Evolutionary conservation across 2,888 invertebrate genomes (phyloP).

Genomic region (Choreutis nemorana): DNA sequence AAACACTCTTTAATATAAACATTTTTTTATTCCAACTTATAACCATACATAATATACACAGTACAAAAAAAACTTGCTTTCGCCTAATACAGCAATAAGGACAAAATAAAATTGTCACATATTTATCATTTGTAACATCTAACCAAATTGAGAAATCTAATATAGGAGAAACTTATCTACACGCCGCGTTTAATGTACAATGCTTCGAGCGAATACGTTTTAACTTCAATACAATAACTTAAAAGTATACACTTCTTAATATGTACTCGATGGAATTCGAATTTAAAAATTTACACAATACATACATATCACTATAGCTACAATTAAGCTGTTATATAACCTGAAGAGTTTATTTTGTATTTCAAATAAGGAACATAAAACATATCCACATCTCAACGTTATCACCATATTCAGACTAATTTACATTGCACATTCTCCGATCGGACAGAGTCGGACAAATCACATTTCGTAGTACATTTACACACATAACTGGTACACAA

Average conservation of each 20-base stretch:
- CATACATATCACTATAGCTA: conserved; percentile 63
- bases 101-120: conserved; percentile 62
- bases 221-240: conserved; percentile 61
- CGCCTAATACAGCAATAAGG: conserved; percentile 61
- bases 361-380: conserved; percentile 66
- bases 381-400: conserved; percentile 61
- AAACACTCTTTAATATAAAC: conserved; percentile 56
- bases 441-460: conserved; percentile 29
- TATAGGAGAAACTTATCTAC: conserved; percentile 64
- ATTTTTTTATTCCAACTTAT: conserved; percentile 71
- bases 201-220: conserved; percentile 62
- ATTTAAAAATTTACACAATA: conserved; percentile 64
- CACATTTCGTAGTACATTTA: conserved; percentile 46
- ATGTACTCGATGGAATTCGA: conserved; percentile 67
- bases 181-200: conserved; percentile 62
- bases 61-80: conserved; percentile 80
- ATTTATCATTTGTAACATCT: conserved; percentile 53
- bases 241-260: conserved; percentile 62
- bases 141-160: conserved; percentile 63
- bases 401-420: conserved; percentile 64
- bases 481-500: conserved; percentile 40
- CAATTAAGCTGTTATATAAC: conserved; percentile 58
- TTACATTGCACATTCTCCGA: conserved; percentile 60
- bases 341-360: conserved; percentile 62
- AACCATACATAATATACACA: conserved; percentile 84